phyloP scores from a whole-genome alignment of 2,888 invertebrate species.

The Synergus umbraculus region DNA sequence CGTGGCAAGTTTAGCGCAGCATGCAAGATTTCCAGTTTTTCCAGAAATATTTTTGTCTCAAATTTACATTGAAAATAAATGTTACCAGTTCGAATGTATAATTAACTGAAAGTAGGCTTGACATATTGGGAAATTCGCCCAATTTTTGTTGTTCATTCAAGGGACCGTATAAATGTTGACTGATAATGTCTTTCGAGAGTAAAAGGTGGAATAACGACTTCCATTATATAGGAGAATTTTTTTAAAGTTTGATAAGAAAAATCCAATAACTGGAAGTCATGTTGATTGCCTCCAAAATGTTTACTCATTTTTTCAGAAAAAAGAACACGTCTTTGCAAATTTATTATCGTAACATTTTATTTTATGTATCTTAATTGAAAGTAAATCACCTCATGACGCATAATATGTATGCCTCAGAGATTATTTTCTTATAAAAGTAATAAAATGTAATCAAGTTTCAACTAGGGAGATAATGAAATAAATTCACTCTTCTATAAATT shows the following conservation, averaged over 20 bases:
- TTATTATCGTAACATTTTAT: background rate
- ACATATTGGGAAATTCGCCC: constrained; percentile 18
- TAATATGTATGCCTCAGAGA: background rate
- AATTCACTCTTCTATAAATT: background rate
- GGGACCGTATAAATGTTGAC: background rate
- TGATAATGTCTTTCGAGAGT: background rate
- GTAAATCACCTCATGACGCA: background rate
- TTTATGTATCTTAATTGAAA: background rate
- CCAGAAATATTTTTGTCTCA: constrained; percentile 8
- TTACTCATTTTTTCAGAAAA: too few relatives aligned
- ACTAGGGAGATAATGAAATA: background rate
- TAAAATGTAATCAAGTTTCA: background rate
- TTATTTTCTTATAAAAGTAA: background rate
- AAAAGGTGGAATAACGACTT: constrained; percentile 3
- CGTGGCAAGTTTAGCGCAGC: constrained; percentile 21
- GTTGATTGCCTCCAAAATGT: background rate
- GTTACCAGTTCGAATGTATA: constrained; percentile 12
- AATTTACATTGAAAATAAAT: constrained; percentile 27
- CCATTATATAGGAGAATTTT: background rate
- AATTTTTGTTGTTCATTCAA: background rate
- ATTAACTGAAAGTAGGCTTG: constrained; percentile 29
- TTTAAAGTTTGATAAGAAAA: background rate
- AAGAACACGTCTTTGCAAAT: background rate
- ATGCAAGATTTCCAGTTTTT: constrained; percentile 34
- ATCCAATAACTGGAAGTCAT: background rate